Base-by-base conservation (phyloP, 1,140 invertebrate species). In the Pinna nobilis region DNA sequence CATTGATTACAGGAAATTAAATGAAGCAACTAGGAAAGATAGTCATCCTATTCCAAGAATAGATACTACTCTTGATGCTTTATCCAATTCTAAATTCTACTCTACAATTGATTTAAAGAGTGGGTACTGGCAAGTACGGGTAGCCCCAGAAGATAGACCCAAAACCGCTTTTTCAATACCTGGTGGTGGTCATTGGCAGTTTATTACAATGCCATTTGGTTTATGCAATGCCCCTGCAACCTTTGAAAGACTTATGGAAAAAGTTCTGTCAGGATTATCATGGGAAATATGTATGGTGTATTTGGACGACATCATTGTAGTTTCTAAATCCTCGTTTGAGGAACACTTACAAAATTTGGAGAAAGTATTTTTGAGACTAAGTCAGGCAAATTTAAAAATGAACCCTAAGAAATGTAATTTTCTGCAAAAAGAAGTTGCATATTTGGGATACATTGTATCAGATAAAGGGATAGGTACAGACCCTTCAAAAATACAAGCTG, bases 1-100 rank as follows among this genome's bases (percentile, higher is more conserved):
- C 80, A 88, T 82, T 2, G 90, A 92, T 82, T 91, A 89, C 82
- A 90, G 78, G 35, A 71, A 61, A 39, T 30, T 82, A 5, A 82
- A 82, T 55, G n/a, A 25, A 13, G 51, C 69, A 0, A 69, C 72
- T 2, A 35, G 35, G 13, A 64, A 73, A 47, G 77, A 81, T 44
- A 51, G 66, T 37, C 70, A 81, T 30, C 70, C 76, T 15, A 73
- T 84, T 4, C 79, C 79, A 1, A 28, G 55, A 18, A 76, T 60
- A 50, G 61, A 67, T 41, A 44, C 1, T n/a, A 41, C 35, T 28
- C 41, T 64, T 28, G 39, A 64, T 30, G 25, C 35, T 15, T 30
- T 69, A 39, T 20, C 51, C 11, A 41, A 41, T n/a, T 30, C 66
- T 2, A 41, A 47, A 44, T 60, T 28, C 30, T 70, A 50, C 23